phyloP scores from a whole-genome alignment of 1,140 invertebrate species.

The Lordiphosa clarofinis region DNA sequence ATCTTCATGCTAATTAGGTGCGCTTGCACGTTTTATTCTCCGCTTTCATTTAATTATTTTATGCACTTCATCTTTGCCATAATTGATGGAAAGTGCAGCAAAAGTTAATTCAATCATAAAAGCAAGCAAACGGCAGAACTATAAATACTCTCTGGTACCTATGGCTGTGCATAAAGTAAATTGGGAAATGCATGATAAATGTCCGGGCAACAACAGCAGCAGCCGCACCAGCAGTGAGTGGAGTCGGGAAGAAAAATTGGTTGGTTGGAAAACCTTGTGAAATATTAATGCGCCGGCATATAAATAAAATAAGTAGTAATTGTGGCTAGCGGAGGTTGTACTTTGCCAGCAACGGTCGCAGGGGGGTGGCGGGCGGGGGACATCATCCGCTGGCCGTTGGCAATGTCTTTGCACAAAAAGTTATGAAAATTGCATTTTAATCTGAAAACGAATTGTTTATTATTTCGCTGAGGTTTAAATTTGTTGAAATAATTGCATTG shows the following conservation, averaged over 20 bases:
- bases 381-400: slow-evolving; percentile 15
- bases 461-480: slow-evolving; percentile 78
- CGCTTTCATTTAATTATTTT: slow-evolving; percentile 8
- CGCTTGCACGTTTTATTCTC: slow-evolving; percentile 18
- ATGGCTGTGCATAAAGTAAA: slow-evolving; percentile 49
- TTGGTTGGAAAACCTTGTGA: slow-evolving; percentile 54
- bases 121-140: slow-evolving; percentile 37
- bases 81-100: slow-evolving; percentile 43
- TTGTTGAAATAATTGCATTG: slow-evolving; percentile 76
- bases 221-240: slow-evolving; percentile 12
- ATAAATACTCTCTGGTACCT: slow-evolving; percentile 40
- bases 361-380: neutral
- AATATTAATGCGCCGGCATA: slow-evolving; percentile 75
- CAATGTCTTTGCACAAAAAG: slow-evolving; percentile 65
- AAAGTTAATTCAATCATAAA: slow-evolving; percentile 68
- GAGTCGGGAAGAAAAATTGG: slow-evolving; percentile 42
- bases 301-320: slow-evolving; percentile 78
- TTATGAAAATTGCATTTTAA: slow-evolving; percentile 79
- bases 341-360: slow-evolving; percentile 9
- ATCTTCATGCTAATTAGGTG: slow-evolving; percentile 55
- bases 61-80: neutral
- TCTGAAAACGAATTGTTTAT: slow-evolving; percentile 78
- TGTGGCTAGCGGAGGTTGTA: slow-evolving; percentile 43
- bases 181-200: slow-evolving; percentile 59
- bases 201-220: slow-evolving; percentile 30